Conservation (phyloP, 1,140 invertebrate genomes). For the Drosophila ficusphila region DNA sequence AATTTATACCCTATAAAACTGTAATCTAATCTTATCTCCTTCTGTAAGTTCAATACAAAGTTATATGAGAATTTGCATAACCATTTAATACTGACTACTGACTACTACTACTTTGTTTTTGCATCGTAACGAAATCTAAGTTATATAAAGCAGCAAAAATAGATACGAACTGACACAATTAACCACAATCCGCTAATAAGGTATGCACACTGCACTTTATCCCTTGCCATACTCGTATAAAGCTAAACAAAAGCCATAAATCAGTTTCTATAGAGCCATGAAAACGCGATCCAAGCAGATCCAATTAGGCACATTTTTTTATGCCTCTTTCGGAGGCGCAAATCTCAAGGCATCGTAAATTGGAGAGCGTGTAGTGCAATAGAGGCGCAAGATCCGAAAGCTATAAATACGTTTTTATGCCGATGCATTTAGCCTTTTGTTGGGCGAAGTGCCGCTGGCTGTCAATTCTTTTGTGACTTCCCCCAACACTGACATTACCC, state of each 20-base stretch:
- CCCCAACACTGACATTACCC: slow-evolving; percentile 39
- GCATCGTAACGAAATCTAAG: not conserved
- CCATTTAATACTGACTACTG: too few relatives aligned
- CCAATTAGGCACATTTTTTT: slow-evolving; percentile 24
- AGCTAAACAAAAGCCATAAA: slow-evolving; percentile 3
- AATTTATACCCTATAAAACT: too few relatives aligned
- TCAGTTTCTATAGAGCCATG: slow-evolving; percentile 2
- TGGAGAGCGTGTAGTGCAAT: slow-evolving; percentile 32
- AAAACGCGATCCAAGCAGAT: slow-evolving; percentile 11
- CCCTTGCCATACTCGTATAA: not conserved
- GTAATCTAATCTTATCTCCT: too few relatives aligned
- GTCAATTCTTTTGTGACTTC: slow-evolving; percentile 41
- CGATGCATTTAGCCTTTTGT: slow-evolving; percentile 22
- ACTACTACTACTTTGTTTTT: not conserved
- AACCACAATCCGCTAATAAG: not conserved
- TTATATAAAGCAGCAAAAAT: not conserved
- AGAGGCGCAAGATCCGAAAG: slow-evolving; percentile 32
- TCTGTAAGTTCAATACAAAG: too few relatives aligned
- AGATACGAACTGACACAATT: slow-evolving; percentile 3
- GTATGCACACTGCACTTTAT: not conserved
- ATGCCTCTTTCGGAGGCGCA: slow-evolving; percentile 18
- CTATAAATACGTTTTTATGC: slow-evolving; percentile 53
- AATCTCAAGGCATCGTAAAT: slow-evolving; percentile 43
- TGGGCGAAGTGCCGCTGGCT: slow-evolving; percentile 17
- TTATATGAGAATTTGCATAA: not conserved